Percentiles rank a stretch among this genome's conserved stretches.
Conservation (phyloP, 1,140 invertebrate species). For the Euwallacea fornicatus region DNA sequence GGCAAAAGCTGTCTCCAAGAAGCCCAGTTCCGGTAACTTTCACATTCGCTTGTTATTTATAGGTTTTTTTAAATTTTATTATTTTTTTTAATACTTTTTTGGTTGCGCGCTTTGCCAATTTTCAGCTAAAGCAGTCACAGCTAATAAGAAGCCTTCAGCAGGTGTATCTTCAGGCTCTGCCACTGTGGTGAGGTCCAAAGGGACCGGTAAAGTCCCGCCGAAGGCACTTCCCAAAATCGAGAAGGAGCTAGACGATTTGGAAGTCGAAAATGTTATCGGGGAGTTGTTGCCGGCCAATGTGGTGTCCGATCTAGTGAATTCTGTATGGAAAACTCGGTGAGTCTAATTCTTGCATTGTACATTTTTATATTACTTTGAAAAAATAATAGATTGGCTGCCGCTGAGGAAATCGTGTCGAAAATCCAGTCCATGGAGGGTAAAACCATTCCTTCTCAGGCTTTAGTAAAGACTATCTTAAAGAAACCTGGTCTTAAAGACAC, state of each 20-base stretch:
- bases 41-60: conserved; percentile 4
- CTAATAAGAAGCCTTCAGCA: conserved; percentile 50
- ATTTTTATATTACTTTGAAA: too few species aligned
- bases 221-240: conserved; percentile 54
- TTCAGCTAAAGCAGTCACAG: conserved; percentile 19
- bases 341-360: neutral
- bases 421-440: conserved; percentile 64
- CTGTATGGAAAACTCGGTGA: conserved; percentile 82
- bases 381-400: conserved; percentile 61
- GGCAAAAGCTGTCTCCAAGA: conserved; percentile 51
- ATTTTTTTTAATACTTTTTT: conserved; percentile 22
- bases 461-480: conserved; percentile 74
- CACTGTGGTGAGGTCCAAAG: conserved; percentile 49
- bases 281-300: conserved; percentile 65
- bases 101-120: conserved; percentile 18
- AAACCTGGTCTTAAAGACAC: conserved; percentile 92
- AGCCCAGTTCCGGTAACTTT: neutral
- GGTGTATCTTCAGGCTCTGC: conserved; percentile 47
- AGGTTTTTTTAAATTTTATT: neutral
- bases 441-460: conserved; percentile 72
- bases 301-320: conserved; percentile 70
- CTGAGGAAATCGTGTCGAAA: conserved; percentile 70
- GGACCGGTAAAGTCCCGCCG: conserved; percentile 43
- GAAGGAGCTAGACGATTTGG: conserved; percentile 65
- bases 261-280: conserved; percentile 69